A percentile compares a stretch with the other conserved stretches of the same genome.
phyloP scores from a whole-genome alignment of 2,113 vertebrate species.

The Ramphastos sulfuratus region DNA sequence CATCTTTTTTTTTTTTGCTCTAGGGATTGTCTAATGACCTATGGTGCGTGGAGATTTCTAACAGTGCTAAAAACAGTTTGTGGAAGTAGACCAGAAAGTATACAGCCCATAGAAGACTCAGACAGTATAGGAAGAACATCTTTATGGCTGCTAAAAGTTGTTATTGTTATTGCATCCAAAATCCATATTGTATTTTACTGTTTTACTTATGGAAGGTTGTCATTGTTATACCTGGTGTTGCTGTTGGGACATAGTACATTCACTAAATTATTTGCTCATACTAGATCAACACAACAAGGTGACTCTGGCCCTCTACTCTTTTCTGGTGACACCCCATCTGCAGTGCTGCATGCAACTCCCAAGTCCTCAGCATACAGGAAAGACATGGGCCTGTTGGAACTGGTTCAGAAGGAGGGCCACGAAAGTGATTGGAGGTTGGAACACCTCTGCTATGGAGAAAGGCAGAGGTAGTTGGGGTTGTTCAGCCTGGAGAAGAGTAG shows the following conservation, averaged over 20 bases:
- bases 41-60: neutral
- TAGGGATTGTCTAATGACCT: neutral
- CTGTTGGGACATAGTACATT: neutral
- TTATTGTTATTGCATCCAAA: neutral
- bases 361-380: neutral
- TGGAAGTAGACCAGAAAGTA: neutral
- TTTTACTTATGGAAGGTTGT: neutral
- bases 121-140: neutral
- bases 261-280: neutral
- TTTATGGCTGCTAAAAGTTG: neutral
- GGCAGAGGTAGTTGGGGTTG: neutral
- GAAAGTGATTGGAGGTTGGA: neutral
- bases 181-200: neutral
- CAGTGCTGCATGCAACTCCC: neutral
- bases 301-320: neutral
- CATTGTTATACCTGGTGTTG: fast-evolving
- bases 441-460: neutral
- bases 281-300: neutral
- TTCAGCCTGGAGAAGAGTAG: neutral
- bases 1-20: neutral
- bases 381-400: neutral
- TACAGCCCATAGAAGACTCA: neutral
- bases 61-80: neutral
- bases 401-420: neutral
- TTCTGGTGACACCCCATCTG: neutral